Conservation (phyloP, 2,888 invertebrate species). For the Nephrotoma appendiculata region DNA sequence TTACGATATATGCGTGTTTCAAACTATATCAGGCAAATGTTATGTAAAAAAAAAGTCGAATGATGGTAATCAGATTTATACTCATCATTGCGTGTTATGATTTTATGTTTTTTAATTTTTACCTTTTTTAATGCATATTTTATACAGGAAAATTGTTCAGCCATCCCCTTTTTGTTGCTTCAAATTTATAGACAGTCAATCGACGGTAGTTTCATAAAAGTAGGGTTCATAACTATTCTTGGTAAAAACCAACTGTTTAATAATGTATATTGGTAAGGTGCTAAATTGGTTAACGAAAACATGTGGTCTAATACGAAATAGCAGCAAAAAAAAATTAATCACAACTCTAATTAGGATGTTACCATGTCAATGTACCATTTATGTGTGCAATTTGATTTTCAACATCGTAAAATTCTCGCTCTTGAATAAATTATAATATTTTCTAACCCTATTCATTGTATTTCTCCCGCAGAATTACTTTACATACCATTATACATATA, state of each 20-base stretch:
- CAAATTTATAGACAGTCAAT: not conserved
- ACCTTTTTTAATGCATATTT: not conserved
- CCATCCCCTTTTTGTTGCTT: not conserved
- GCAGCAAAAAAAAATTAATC: not conserved
- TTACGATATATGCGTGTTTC: not conserved
- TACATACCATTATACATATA: not conserved
- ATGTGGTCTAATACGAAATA: not conserved
- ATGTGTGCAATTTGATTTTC: not conserved
- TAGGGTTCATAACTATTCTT: not conserved
- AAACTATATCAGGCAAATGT: not conserved
- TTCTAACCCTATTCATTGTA: not conserved
- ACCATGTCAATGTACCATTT: not conserved
- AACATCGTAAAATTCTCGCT: not conserved
- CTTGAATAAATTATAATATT: not conserved
- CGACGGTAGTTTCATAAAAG: not conserved
- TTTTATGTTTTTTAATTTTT: not conserved
- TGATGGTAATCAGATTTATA: not conserved
- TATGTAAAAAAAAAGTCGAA: slow-evolving; percentile 2
- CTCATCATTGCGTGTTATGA: slow-evolving; percentile 4
- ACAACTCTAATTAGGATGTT: not conserved
- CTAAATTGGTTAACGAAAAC: not conserved
- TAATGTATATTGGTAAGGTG: not conserved
- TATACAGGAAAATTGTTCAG: not conserved
- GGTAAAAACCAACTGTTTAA: not conserved
- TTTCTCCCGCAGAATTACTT: not conserved